Evolutionary conservation across 2,113 vertebrate genomes (phyloP).

Genomic region (Melierax canorus): DNA sequence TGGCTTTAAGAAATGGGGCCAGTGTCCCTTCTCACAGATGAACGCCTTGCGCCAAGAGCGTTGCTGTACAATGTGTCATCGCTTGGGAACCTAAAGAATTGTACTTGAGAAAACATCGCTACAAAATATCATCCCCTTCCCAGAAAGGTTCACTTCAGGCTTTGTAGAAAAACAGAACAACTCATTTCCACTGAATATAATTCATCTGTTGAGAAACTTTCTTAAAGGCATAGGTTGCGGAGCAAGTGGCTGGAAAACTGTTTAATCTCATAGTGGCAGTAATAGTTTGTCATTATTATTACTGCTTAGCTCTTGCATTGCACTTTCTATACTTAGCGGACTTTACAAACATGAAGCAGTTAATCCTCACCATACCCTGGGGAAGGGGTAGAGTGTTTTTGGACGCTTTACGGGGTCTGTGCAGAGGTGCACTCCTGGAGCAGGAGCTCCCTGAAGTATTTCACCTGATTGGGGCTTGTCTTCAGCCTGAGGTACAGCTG

Average conservation of each 20-base stretch:
- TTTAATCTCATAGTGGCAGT: background rate
- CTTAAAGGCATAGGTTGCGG: background rate
- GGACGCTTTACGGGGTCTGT: background rate
- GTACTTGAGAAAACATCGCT: slow-evolving; percentile 62
- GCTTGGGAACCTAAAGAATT: slow-evolving; percentile 69
- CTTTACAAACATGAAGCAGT: background rate
- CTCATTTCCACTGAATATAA: slow-evolving; percentile 52
- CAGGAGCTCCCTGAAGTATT: background rate
- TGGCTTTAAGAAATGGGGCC: slow-evolving; percentile 47
- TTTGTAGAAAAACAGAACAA: slow-evolving; percentile 54
- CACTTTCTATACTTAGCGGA: background rate
- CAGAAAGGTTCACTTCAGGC: slow-evolving; percentile 66
- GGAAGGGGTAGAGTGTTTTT: background rate
- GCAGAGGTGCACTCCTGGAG: background rate
- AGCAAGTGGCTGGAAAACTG: background rate
- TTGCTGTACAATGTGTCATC: slow-evolving; percentile 66
- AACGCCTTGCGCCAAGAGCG: background rate
- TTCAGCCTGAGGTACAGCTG: background rate
- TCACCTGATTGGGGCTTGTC: background rate
- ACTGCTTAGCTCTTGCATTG: background rate
- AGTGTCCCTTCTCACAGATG: slow-evolving; percentile 44
- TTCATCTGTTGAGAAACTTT: slow-evolving; percentile 48
- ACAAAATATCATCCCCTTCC: slow-evolving; percentile 61
- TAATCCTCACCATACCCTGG: background rate
- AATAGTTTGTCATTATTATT: background rate